Evolutionary conservation across 2,888 invertebrate genomes (phyloP).

Genomic region (Tetranychus piercei): DNA sequence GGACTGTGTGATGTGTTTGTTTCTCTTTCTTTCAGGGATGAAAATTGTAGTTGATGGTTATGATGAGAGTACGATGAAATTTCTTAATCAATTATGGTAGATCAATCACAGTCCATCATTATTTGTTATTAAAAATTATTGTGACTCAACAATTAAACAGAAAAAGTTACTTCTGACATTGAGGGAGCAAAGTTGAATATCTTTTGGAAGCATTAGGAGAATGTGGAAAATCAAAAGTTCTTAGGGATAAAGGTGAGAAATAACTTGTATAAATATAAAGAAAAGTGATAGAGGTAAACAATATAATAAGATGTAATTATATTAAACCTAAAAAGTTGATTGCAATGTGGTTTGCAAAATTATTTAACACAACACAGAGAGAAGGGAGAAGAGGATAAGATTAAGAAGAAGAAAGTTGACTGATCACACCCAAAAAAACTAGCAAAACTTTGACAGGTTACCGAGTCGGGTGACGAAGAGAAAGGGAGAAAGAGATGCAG

Average conservation of each 20-base stretch:
- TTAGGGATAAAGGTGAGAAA: not conserved
- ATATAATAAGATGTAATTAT: not conserved
- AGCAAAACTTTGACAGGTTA: not conserved
- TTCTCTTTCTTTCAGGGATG: not conserved
- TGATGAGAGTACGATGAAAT: not conserved
- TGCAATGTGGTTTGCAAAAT: not conserved
- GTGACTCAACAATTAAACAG: not conserved
- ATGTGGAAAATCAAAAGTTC: not conserved
- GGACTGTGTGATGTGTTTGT: not conserved
- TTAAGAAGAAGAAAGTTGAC: not conserved
- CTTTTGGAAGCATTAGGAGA: not conserved
- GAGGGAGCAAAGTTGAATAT: not conserved
- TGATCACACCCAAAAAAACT: not conserved
- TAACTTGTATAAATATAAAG: not conserved
- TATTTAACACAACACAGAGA: not conserved
- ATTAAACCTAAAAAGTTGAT: slow-evolving; percentile 1
- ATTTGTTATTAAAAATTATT: too few species aligned
- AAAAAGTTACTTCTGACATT: not conserved
- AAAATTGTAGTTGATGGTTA: not conserved
- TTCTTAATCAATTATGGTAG: not conserved
- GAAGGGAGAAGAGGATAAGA: not conserved
- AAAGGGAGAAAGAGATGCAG: too few species aligned
- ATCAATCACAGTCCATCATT: not conserved
- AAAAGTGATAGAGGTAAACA: not conserved
- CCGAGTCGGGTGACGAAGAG: not conserved